Conservation (phyloP, 2,113 vertebrate genomes). For the Oreochromis tanganicae region DNA sequence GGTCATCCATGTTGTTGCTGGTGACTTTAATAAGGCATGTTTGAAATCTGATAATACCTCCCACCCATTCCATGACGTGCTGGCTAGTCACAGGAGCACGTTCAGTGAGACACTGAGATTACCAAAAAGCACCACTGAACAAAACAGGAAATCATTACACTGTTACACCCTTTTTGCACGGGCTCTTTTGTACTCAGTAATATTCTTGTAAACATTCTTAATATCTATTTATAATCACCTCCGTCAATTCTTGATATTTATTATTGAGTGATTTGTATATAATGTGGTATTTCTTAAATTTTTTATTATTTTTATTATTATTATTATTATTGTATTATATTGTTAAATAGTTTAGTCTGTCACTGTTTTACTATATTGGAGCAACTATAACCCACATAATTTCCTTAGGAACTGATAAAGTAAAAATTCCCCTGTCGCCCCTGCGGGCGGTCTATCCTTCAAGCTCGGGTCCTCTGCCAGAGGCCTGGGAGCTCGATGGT, state of each 20-base stretch:
- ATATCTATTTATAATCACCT: neutral
- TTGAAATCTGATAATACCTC: neutral
- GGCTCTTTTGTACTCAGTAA: neutral
- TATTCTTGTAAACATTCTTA: neutral
- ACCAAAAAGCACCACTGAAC: neutral
- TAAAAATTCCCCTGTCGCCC: neutral
- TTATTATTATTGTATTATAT: neutral
- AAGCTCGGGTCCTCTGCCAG: no score
- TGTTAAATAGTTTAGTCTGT: neutral
- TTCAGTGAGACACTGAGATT: neutral
- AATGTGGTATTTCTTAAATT: neutral
- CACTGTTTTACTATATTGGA: neutral
- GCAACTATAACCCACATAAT: neutral
- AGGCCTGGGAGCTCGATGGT: no score
- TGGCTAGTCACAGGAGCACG: neutral
- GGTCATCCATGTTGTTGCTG: neutral
- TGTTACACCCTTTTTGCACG: neutral
- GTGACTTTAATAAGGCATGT: neutral
- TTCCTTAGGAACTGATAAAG: neutral
- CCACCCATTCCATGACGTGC: neutral
- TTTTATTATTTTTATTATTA: no score
- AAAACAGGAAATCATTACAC: neutral
- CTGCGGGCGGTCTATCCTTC: no score
- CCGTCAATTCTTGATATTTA: neutral
- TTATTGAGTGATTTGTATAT: neutral